Conservation (phyloP, 2,888 invertebrate species). For the Oligia strigilis region DNA sequence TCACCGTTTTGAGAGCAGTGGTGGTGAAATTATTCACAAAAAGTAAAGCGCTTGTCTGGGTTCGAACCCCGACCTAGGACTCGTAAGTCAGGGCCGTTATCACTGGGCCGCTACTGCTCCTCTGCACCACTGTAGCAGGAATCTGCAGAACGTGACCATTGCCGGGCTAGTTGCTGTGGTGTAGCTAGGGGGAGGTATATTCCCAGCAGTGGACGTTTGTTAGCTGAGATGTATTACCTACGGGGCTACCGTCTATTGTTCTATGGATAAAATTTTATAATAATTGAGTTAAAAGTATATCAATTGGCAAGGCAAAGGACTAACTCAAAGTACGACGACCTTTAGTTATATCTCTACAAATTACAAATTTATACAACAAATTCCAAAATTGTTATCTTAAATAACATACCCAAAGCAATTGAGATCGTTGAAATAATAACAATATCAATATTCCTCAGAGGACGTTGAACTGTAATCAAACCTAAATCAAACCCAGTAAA, state of each 20-base stretch:
- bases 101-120: background rate
- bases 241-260: no score
- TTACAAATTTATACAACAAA: background rate
- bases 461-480: slow-evolving; percentile 38
- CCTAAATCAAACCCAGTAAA: slow-evolving; percentile 33
- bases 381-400: background rate
- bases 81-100: background rate
- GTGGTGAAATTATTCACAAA: no score
- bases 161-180: no score
- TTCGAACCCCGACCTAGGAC: background rate
- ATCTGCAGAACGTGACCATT: background rate
- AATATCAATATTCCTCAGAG: slow-evolving; percentile 26
- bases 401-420: slow-evolving; percentile 21
- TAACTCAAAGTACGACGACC: background rate
- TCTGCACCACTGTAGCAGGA: background rate
- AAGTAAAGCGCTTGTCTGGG: no score
- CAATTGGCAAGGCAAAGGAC: background rate
- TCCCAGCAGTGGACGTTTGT: no score
- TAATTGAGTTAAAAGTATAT: background rate
- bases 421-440: slow-evolving; percentile 19
- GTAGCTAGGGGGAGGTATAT: no score
- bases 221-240: no score
- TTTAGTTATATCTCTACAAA: background rate
- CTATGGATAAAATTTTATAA: background rate
- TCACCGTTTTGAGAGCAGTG: background rate